Conservation (phyloP, 2,888 invertebrate species). For the Yponomeuta evonymella region DNA sequence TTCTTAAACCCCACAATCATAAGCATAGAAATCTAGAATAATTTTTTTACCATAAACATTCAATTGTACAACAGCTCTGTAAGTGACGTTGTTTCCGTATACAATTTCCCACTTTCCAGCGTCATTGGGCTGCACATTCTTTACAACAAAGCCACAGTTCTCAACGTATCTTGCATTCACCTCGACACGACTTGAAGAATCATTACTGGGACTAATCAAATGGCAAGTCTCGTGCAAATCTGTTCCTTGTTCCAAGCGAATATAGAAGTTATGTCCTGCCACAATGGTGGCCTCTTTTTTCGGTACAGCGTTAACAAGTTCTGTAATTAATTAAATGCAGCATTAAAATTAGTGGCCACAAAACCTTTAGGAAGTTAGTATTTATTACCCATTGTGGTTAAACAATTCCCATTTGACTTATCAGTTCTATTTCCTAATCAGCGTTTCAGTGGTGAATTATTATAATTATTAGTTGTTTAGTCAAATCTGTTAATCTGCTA, state of each 20-base stretch:
- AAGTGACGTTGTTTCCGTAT: slow-evolving; percentile 40
- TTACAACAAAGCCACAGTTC: slow-evolving; percentile 45
- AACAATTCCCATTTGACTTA: neutral
- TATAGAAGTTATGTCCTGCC: slow-evolving; percentile 43
- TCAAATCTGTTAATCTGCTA: neutral
- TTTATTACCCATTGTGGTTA: neutral
- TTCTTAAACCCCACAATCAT: too few relatives aligned
- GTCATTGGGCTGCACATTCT: slow-evolving; percentile 29
- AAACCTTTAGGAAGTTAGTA: neutral
- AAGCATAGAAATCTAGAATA: too few relatives aligned
- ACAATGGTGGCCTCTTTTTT: slow-evolving; percentile 30
- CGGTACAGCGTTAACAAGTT: slow-evolving; percentile 37
- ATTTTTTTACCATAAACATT: slow-evolving; percentile 36
- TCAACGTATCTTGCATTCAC: slow-evolving; percentile 30
- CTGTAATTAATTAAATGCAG: slow-evolving; percentile 31
- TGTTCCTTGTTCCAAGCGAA: slow-evolving; percentile 40
- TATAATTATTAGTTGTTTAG: neutral
- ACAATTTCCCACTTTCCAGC: slow-evolving; percentile 48
- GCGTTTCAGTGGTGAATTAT: neutral
- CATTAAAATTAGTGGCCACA: neutral
- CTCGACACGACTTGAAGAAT: slow-evolving; percentile 24
- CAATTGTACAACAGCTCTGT: slow-evolving; percentile 39
- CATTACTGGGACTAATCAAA: slow-evolving; percentile 36
- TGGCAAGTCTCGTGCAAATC: slow-evolving; percentile 39
- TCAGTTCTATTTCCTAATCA: neutral